phyloP scores from a whole-genome alignment of 2,797 vertebrate genomes.

The Scarus forsteni region DNA sequence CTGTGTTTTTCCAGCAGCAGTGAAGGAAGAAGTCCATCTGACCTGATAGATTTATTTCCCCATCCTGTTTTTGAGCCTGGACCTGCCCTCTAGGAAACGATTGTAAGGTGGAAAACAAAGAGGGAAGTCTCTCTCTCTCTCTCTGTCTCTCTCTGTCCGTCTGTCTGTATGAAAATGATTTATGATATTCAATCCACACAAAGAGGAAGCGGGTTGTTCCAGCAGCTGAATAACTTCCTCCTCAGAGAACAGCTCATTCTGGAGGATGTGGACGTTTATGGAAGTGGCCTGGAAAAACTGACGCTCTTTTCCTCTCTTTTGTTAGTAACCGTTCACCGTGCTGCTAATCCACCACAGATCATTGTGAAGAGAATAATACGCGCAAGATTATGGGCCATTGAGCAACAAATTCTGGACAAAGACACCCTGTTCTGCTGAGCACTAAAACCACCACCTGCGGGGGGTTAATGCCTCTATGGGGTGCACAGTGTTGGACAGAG shows the following conservation, averaged over 20 bases:
- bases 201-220: constrained; percentile 79
- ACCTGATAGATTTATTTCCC: constrained; percentile 59
- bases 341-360: constrained; percentile 51
- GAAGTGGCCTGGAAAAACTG: constrained; percentile 56
- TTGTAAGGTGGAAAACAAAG: constrained; percentile 65
- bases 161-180: constrained; percentile 51
- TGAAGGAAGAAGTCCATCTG: constrained; percentile 52
- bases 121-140: constrained; percentile 68
- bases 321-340: constrained; percentile 44
- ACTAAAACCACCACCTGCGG: constrained; percentile 9
- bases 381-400: constrained; percentile 20
- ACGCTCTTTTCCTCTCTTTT: constrained; percentile 22
- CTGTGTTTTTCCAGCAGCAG: constrained; percentile 28
- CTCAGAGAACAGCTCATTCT: constrained; percentile 57
- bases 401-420: constrained; percentile 63
- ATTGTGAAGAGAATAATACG: constrained; percentile 39
- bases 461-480: too few relatives aligned
- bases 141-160: constrained; percentile 32
- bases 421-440: constrained; percentile 46
- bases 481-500: too few relatives aligned
- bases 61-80: constrained; percentile 83
- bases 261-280: constrained; percentile 49
- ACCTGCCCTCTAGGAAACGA: constrained; percentile 74
- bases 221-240: constrained; percentile 78
- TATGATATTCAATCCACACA: constrained; percentile 59